Evolutionary conservation across 2,113 vertebrate genomes (phyloP), one percentile per base, ranked within the genome.

Genomic region (Theristicus caerulescens): DNA sequence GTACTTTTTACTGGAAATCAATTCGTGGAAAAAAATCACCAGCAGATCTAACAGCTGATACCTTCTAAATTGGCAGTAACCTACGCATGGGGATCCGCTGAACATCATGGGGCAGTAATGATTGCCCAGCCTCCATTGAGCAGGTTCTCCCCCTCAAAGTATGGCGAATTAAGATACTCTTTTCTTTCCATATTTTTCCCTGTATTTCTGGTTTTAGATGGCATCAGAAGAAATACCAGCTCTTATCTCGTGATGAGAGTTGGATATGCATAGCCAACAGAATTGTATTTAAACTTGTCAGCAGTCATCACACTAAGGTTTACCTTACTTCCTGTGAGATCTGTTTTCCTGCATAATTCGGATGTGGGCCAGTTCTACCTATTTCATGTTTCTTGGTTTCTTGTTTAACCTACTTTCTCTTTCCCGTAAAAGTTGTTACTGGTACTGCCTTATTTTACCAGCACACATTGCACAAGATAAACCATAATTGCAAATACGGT

Each of bases 361-460:
- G 94, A 98, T 98, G 98, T 97, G 98, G 97, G 97, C 91, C 90
- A 95, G 17, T 96, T 94, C 83, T 93, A 95, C 97, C 96, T 97
- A 94, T 92, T 97, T 95, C 95, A 70, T 93, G 86, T 96, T 97
- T 98, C 92, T 97, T 96, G 89, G 85, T 95, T 97, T 98, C 97
- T 97, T 97, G 61, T 92, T 94, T 99, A 99, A 99, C 99, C 99
- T 99, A 98, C 98, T 99, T 98, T 98, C 96, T 97, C 97, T 98
- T 99, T 99, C 99, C 98, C 73, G 98, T 99, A 98, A 98, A 96
- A 89, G 97, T 95, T 97, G 90, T 97, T 98, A 95, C 96, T 97
- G 96, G 90, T 97, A 97, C 90, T 96, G 95, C 92, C 91, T 95
- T 95, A 58, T 94, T 97, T 98, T 98, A 98, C 97, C 97, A 98